Base-by-base conservation (phyloP, 2,888 invertebrate genomes). In the Salpingus planirostris region DNA sequence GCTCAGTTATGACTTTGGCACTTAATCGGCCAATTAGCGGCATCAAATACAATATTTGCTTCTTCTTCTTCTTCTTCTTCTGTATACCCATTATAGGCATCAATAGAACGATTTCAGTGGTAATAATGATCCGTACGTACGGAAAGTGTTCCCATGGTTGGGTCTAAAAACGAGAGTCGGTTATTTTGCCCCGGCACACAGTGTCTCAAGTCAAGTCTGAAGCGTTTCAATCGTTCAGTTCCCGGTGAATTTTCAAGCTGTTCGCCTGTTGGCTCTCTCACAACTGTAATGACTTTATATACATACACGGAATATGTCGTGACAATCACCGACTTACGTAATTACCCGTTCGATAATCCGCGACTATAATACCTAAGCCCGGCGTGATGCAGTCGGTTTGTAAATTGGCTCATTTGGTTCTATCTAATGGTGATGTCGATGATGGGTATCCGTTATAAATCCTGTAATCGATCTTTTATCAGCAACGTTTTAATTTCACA, bases 251-350 rank as follows among this genome's bases (percentile, higher is more conserved):
- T 33, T 33, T 33, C 29, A 24, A 25, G 31, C 26, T 25, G 25
- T 22, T 18, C 5, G 24, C 30, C 18, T 27, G 22, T 11, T 24
- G 8, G 24, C 14, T 13, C 10, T 24, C 14, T 26, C 27, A 28
- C 13, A 12, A 7, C 11, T 23, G 21, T 24, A 46, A 46, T 46
- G 42, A 42, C 44, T 44, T 42, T 39, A 46, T 46, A 45, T 31
- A 34, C 24, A 34, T 43, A 38, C 46, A 46, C 46, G 46, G 34
- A 46, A 46, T 38, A 34, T 46, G 40, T 34, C 46, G 46, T 46
- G 44, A 42, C 46, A 37, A 42, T 38, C 31, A 14, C 14, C 21
- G 38, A 31, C 33, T 32, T 41, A 38, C 38, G 38, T 35, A 36
- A 41, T 38, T 23, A 39, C 26, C 25, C 32, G 41, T 38, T 42